Evolutionary conservation across 1,140 invertebrate genomes (phyloP), one percentile per base, ranked within the genome.

Genomic region (Helicoverpa zea): DNA sequence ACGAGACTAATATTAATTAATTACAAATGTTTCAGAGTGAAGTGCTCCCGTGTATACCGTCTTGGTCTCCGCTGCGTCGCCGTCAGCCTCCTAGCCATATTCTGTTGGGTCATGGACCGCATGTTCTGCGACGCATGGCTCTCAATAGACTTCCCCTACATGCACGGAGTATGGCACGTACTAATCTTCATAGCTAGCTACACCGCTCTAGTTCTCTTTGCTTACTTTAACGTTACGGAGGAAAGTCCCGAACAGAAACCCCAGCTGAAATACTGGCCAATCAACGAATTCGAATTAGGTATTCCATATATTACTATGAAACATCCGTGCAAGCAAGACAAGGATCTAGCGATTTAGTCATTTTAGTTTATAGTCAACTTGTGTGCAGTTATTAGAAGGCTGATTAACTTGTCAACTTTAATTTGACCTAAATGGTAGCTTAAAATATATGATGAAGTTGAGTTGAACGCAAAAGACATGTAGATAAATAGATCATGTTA

Each of bases 111-210:
- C 13, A 97, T 97, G 82, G 97, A 98, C 93, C 94, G 97, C 29
- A 92, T 98, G 82, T 97, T 98, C 90, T 98, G 97, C 89, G 97
- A 97, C 85, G 96, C 97, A 23, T 98, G 97, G 97, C 95, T 97
- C 0, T 96, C 96, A 10, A 95, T 98, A 18, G 96, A 97, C 89
- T 97, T 98, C 86, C 97, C 97, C 0, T 98, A 98, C 92, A 94
- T 98, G 83, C 97, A 98, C 91, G 97, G 97, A 14, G 95, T 98
- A 9, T 98, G 97, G 97, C 97, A 98, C 92, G 95, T 98, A 18
- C 96, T 98, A 56, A 98, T 98, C 83, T 98, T 97, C 83, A 97
- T 98, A 59, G 96, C 97, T 0, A 96, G 97, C 61, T 98, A 98
- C 80, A 97, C 97, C 9, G 96, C 96, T 10, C 95, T 97, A 51